A percentile compares a stretch with the other conserved stretches of the same genome.
Evolutionary conservation across 2,113 vertebrate genomes (phyloP).

Genomic region (Apus apus): DNA sequence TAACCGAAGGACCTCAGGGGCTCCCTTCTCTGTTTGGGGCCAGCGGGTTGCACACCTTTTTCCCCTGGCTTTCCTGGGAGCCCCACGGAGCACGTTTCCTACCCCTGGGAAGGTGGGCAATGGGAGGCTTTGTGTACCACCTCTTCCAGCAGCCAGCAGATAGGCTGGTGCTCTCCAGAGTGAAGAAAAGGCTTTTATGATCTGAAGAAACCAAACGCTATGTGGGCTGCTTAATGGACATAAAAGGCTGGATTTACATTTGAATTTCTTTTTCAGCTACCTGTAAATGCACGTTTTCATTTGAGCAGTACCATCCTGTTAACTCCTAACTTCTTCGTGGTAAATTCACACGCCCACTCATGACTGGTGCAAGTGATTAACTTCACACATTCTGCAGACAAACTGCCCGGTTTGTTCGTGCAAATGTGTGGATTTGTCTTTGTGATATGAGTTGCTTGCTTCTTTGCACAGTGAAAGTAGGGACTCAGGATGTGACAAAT

Average conservation of each 20-base stretch:
- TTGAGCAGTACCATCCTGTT: background rate
- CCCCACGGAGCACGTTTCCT: background rate
- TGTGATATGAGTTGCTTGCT: background rate
- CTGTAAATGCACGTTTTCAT: background rate
- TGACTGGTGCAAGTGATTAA: background rate
- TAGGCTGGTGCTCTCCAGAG: background rate
- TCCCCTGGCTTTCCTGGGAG: background rate
- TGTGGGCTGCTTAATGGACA: background rate
- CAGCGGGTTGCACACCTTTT: background rate
- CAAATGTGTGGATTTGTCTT: background rate
- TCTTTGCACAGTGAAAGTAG: background rate
- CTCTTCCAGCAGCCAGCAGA: background rate
- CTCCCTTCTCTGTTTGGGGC: background rate
- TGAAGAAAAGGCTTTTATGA: background rate
- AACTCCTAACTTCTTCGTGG: background rate
- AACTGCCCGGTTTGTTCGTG: background rate
- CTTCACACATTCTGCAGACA: background rate
- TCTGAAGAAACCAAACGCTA: background rate
- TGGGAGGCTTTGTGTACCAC: background rate
- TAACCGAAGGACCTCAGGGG: background rate
- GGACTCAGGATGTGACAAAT: background rate
- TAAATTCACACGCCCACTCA: background rate
- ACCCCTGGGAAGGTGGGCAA: background rate
- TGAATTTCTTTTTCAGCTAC: background rate
- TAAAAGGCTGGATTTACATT: background rate